These are phyloP conservation scores for Jordanella pulchra DNA, from an alignment of 2,797 vertebrate genomes.

Conservation along the genomic window DNA sequence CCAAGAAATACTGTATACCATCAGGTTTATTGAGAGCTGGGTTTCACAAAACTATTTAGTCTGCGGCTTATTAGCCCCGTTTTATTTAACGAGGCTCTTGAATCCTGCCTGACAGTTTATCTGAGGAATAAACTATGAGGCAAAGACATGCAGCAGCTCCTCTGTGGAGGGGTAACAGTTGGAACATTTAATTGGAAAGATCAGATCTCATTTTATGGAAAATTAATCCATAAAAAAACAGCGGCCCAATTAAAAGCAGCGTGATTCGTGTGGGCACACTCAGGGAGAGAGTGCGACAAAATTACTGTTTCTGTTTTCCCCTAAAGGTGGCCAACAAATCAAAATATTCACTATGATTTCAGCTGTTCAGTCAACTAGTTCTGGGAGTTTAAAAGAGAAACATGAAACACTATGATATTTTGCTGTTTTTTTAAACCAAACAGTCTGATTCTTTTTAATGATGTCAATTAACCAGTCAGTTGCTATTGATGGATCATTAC, in stretches of 20 bases:
- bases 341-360: constrained; percentile 5
- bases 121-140: constrained; percentile 41
- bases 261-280: constrained; percentile 9
- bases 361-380: constrained; percentile 22
- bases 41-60: background rate
- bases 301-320: constrained; percentile 16
- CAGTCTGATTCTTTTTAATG: background rate
- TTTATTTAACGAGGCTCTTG: constrained; percentile 1
- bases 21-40: background rate
- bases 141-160: constrained; percentile 20
- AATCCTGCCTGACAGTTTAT: constrained; percentile 28
- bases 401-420: background rate
- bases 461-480: background rate
- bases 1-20: background rate
- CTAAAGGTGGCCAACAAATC: constrained; percentile 16
- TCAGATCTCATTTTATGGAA: constrained; percentile 57
- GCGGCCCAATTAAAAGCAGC: constrained; percentile 8
- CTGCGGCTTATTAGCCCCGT: background rate
- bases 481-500: too few species aligned
- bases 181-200: constrained; percentile 51
- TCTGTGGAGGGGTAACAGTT: constrained; percentile 33
- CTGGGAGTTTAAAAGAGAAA: constrained; percentile 1
- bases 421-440: background rate
- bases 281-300: background rate
- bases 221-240: constrained; percentile 44